Evolutionary conservation across 37 sponge, comb jelly and placozoan genomes (phyloP), one percentile per base, ranked within the genome.

Genomic region (Crambe crambe): DNA sequence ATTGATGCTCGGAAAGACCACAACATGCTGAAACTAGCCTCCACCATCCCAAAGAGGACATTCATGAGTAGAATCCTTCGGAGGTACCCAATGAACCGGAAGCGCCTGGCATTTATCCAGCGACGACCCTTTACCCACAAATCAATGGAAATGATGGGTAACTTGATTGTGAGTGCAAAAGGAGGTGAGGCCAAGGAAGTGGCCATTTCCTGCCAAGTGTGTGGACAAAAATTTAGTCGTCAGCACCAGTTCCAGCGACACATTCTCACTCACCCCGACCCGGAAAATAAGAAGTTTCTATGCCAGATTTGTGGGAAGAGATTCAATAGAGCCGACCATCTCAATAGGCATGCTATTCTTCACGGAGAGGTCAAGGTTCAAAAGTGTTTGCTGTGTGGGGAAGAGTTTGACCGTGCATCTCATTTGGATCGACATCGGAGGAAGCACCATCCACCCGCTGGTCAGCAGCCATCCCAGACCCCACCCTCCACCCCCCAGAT

Each of bases 281-380:
- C 87, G 15, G 82, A 86, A 0, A 75, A 76, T 42, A 91, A 91
- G 80, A 78, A 78, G 65, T 86, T 91, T 56, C 87, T 91, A n/a
- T 91, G 92, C 65, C 92, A 91, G 76, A 47, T 83, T 47, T 91
- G 92, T 74, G 92, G 92, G 21, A 91, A 91, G 57, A 39, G 92
- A 1, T 91, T 91, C 58, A 76, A 77, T 38, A 74, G 92, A 27
- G 92, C 92, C 8, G 92, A 91, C 57, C 92, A 91, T 42, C 84
- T 91, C 62, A 91, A 91, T 42, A 83, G 92, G 34, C 92, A 91
- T 37, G 56, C 87, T 32, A 6, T 69, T 35, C 80, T 86, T 15
- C 87, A 91, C 57, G 61, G 65, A 37, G 70, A 86, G 9, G 72
- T 86, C 0, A 41, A 42, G 38, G 65, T 86, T 60, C 76, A 79